A percentile compares a stretch with the other conserved stretches of the same genome.
Conservation (phyloP, 1,140 invertebrate genomes). For the Idris sp. region DNA sequence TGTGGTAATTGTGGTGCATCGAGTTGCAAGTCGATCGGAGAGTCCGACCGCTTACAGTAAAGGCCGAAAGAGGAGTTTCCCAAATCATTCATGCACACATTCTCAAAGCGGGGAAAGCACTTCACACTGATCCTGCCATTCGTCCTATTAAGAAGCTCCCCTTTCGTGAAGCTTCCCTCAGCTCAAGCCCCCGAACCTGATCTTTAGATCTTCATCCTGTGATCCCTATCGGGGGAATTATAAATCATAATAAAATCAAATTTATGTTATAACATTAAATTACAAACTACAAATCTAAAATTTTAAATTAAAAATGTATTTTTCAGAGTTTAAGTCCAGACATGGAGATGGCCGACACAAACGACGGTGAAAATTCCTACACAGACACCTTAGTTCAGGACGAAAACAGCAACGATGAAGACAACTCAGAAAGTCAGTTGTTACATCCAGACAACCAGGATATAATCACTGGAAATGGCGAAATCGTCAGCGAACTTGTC, state of each 20-base stretch:
- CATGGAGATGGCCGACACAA: constrained; percentile 69
- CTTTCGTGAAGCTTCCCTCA: no score
- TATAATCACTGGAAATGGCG: constrained; percentile 69
- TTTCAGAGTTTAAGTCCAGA: constrained; percentile 68
- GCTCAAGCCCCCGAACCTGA: constrained; percentile 3
- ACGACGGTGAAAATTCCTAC: constrained; percentile 73
- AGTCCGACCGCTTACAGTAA: not conserved
- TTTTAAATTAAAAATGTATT: no score
- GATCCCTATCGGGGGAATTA: constrained; percentile 1
- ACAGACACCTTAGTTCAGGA: constrained; percentile 68
- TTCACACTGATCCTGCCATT: no score
- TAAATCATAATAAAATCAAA: no score
- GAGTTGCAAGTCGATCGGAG: not conserved
- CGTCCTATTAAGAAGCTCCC: not conserved
- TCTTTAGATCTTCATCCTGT: constrained; percentile 1
- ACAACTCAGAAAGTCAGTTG: constrained; percentile 66
- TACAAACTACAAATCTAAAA: no score
- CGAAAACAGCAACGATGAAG: constrained; percentile 69
- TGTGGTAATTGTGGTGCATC: no score
- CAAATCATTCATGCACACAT: no score
- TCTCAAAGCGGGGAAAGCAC: no score
- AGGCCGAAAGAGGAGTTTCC: no score
- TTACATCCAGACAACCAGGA: constrained; percentile 63
- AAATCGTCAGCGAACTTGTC: constrained; percentile 72
- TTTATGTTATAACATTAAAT: no score